Evolutionary conservation across 1,140 invertebrate species (phyloP).

Genomic region (Bursaphelenchus mucronatus): DNA sequence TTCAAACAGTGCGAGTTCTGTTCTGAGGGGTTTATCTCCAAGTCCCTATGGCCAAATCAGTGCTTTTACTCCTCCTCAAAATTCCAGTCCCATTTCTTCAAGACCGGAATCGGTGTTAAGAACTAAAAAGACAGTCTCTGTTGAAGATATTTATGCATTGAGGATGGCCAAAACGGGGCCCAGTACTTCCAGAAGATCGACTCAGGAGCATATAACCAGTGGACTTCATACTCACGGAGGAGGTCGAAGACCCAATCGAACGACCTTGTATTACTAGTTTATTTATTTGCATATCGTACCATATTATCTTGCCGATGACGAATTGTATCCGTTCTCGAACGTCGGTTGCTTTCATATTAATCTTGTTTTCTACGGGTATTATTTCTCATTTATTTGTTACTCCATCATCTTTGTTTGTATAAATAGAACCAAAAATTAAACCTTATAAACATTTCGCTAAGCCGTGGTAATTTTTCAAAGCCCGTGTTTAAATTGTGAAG

Average conservation of each 20-base stretch:
- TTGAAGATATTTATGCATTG: background rate
- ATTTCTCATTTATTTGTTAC: no score
- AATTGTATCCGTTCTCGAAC: no score
- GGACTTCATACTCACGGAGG: slow-evolving; percentile 10
- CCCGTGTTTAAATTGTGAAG: no score
- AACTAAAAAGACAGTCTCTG: slow-evolving; percentile 1
- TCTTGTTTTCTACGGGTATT: no score
- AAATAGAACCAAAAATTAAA: no score
- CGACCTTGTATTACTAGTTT: slow-evolving; percentile 23
- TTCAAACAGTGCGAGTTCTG: slow-evolving; percentile 12
- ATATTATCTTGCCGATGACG: no score
- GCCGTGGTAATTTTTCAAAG: no score
- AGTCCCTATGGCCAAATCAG: background rate
- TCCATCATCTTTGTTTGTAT: no score
- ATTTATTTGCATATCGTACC: no score
- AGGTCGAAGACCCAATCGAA: slow-evolving; percentile 16
- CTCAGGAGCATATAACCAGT: slow-evolving; percentile 8
- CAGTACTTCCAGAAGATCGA: slow-evolving; percentile 1
- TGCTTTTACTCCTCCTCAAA: background rate
- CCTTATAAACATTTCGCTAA: no score
- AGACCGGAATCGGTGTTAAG: background rate
- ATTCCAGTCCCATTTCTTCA: background rate
- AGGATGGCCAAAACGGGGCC: background rate
- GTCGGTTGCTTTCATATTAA: no score
- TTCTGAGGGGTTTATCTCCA: slow-evolving; percentile 2